Evolutionary conservation across 2,113 vertebrate species (phyloP).

Genomic region (Peromyscus californicus): DNA sequence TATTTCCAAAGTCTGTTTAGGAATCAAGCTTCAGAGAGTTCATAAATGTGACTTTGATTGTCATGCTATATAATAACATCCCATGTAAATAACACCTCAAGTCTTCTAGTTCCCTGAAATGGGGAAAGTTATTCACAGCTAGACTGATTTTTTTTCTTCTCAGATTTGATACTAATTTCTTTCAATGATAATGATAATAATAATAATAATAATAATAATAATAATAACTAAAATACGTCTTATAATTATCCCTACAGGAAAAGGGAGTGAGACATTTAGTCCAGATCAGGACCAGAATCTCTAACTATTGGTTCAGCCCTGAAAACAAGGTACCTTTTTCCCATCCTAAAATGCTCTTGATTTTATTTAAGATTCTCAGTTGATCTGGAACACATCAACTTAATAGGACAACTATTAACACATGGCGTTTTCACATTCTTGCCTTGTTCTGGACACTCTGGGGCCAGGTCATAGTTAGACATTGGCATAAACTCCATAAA

Average conservation of each 20-base stretch:
- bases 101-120: slow-evolving; percentile 13
- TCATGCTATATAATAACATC: background rate
- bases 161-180: background rate
- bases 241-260: background rate
- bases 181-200: background rate
- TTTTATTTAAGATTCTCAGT: background rate
- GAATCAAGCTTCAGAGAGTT: background rate
- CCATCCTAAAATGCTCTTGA: background rate
- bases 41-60: background rate
- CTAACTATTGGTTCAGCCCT: background rate
- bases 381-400: background rate
- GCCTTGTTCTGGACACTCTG: background rate
- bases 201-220: background rate
- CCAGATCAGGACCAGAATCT: background rate
- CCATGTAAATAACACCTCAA: background rate
- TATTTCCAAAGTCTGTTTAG: background rate
- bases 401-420: background rate
- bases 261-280: background rate
- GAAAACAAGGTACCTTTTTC: background rate
- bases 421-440: background rate
- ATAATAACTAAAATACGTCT: background rate
- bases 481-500: no score
- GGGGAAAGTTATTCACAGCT: background rate
- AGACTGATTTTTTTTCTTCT: background rate
- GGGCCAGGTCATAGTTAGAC: background rate